phyloP scores from a whole-genome alignment of 2,888 invertebrate genomes.

The Mayetiola destructor region DNA sequence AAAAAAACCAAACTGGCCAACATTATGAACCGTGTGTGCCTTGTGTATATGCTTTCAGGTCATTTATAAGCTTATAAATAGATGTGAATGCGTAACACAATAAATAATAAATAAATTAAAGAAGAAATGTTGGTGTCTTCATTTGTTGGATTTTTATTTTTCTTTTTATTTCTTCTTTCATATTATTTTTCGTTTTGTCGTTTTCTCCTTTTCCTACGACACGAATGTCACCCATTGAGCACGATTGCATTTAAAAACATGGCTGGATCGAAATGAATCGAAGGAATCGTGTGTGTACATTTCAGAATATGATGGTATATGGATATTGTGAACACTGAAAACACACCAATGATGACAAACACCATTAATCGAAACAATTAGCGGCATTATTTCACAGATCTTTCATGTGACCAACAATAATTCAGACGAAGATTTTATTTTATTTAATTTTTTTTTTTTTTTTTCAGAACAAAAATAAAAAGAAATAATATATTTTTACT shows the following conservation, averaged over 20 bases:
- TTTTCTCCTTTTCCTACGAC: not conserved
- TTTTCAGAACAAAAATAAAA: too few relatives aligned
- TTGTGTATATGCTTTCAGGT: too few relatives aligned
- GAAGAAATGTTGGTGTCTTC: not conserved
- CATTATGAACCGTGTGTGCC: too few relatives aligned
- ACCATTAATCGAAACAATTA: constrained; percentile 6
- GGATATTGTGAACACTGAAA: not conserved
- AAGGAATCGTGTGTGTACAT: not conserved
- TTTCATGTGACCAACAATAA: too few relatives aligned
- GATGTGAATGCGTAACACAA: too few relatives aligned
- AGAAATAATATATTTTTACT: too few relatives aligned
- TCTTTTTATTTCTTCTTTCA: not conserved
- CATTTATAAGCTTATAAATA: too few relatives aligned
- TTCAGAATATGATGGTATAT: not conserved
- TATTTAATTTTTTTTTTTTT: too few relatives aligned
- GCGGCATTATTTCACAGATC: constrained; percentile 6
- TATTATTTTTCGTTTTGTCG: not conserved
- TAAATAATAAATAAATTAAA: too few relatives aligned
- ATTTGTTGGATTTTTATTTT: constrained; percentile 1
- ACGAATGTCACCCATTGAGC: not conserved
- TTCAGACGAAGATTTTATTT: not conserved
- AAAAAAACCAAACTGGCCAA: too few relatives aligned
- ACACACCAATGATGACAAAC: not conserved
- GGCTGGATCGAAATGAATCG: not conserved
- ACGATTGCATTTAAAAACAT: not conserved